A percentile compares a stretch with the other conserved stretches of the same genome.
Conservation (phyloP, 2,113 vertebrate species). For the Thalassarche chlororhynchos region DNA sequence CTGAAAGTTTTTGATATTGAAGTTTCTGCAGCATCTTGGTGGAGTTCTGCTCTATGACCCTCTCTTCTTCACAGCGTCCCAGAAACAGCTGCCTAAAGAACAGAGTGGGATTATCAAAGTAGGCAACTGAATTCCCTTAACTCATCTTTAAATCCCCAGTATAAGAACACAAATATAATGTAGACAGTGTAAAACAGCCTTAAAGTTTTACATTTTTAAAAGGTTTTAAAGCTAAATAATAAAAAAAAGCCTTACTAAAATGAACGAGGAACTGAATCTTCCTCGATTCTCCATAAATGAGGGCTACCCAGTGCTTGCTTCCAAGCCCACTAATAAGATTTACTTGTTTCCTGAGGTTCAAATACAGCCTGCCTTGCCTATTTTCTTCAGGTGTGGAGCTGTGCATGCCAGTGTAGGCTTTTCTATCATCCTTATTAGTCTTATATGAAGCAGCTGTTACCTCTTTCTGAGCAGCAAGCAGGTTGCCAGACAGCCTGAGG, state of each 20-base stretch:
- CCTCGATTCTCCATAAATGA: fast-evolving
- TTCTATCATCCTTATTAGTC: constrained; percentile 26
- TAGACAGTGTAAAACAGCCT: not conserved
- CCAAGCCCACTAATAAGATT: not conserved
- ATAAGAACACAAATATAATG: not conserved
- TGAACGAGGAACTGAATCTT: not conserved
- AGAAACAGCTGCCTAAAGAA: not conserved
- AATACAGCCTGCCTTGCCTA: not conserved
- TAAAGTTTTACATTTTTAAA: not conserved
- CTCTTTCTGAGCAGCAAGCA: constrained; percentile 19
- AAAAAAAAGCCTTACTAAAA: not conserved
- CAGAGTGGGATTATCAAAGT: not conserved
- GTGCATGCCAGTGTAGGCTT: not conserved
- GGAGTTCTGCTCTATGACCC: not conserved
- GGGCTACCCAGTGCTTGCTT: not conserved
- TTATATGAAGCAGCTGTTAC: constrained; percentile 50
- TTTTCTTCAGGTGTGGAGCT: constrained; percentile 16
- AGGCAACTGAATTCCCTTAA: not conserved
- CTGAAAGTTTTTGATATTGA: not conserved
- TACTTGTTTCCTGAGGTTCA: not conserved
- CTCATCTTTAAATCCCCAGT: not conserved
- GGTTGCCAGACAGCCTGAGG: constrained; percentile 48
- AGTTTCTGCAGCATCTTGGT: not conserved
- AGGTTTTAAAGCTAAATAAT: not conserved
- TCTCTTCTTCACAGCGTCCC: not conserved